Conservation (phyloP, 2,797 vertebrate species). For the Scolopax rusticola region DNA sequence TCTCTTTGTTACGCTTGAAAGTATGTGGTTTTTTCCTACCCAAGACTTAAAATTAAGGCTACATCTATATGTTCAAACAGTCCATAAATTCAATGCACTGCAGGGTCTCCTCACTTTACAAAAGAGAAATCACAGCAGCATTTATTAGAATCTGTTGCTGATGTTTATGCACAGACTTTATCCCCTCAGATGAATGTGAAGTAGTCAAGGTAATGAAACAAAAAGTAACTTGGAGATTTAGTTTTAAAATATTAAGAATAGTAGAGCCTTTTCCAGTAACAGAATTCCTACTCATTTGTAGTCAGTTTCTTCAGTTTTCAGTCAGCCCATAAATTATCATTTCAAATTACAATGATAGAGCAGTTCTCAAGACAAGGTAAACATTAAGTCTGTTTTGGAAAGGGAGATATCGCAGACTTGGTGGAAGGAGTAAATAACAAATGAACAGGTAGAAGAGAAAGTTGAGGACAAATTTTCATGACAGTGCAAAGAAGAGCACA, state of each 20-base stretch:
- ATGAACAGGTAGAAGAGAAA: neutral
- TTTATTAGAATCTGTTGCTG: neutral
- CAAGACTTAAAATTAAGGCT: neutral
- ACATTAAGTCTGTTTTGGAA: neutral
- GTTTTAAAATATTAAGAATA: neutral
- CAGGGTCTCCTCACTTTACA: neutral
- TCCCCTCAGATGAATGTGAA: neutral
- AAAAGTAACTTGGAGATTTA: neutral
- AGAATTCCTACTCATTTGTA: neutral
- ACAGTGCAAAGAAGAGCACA: neutral
- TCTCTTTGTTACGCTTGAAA: neutral
- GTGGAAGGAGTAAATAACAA: neutral
- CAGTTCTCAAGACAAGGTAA: neutral
- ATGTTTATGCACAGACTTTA: neutral
- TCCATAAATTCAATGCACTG: neutral
- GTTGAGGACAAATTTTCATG: neutral
- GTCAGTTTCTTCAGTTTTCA: neutral
- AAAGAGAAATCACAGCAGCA: neutral
- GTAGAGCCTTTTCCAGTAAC: neutral
- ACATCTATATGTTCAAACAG: neutral
- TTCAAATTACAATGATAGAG: neutral
- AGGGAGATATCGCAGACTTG: neutral
- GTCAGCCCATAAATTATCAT: neutral
- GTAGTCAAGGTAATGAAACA: neutral
- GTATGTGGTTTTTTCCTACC: accelerated